Percentiles rank a stretch among this genome's conserved stretches.
Evolutionary conservation across 2,113 vertebrate genomes (phyloP).

Genomic region (Puntigrus tetrazona): DNA sequence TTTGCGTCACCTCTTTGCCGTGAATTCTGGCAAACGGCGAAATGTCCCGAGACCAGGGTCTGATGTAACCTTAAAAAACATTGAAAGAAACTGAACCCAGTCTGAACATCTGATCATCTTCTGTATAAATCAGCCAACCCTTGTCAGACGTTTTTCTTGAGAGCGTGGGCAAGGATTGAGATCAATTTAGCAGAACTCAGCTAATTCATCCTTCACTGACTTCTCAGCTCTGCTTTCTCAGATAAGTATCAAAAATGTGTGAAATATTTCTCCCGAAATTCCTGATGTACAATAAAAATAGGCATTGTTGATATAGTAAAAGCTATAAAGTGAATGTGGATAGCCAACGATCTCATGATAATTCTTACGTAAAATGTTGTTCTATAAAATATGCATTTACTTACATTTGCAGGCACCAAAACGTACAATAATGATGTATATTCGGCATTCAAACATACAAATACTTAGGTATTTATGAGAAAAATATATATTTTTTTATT

Average conservation of each 20-base stretch:
- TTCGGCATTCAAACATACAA: no score
- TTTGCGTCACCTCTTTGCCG: background rate
- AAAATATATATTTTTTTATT: no score
- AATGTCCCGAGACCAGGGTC: background rate
- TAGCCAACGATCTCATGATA: no score
- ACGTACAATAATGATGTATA: no score
- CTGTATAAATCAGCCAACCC: background rate
- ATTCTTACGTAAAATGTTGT: no score
- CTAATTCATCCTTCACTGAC: background rate
- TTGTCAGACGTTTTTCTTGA: background rate
- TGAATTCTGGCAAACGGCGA: background rate
- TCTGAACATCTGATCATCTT: background rate
- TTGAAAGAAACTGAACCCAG: background rate
- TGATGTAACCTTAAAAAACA: background rate
- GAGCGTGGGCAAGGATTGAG: background rate
- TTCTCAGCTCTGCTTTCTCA: background rate
- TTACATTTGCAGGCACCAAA: no score
- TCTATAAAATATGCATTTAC: no score
- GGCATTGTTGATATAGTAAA: background rate
- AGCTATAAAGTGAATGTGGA: background rate
- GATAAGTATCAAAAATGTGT: background rate
- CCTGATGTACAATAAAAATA: background rate
- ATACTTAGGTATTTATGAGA: no score
- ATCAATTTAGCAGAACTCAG: background rate
- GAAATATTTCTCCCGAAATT: background rate